Evolutionary conservation across 2,888 invertebrate species (phyloP).

Genomic region (Iselma pallidipennis): DNA sequence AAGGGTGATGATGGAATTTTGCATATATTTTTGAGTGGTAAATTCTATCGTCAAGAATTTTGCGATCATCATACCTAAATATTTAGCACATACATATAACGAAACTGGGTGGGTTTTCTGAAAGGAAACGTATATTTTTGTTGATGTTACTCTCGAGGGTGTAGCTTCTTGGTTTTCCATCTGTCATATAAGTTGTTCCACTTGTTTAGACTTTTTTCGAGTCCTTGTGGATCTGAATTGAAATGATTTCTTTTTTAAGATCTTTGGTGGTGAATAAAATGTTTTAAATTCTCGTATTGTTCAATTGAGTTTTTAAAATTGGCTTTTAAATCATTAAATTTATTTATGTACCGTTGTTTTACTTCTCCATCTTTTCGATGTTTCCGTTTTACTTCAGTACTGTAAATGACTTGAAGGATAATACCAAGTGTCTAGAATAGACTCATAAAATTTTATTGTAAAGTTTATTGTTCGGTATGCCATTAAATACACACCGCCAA

Average conservation of each 20-base stretch:
- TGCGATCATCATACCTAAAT: no score
- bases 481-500: constrained; percentile 2
- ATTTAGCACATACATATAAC: no score
- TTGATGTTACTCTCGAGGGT: constrained; percentile 27
- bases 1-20: no score
- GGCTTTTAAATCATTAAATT: constrained; percentile 17
- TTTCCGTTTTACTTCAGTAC: constrained; percentile 27
- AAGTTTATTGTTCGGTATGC: constrained; percentile 21
- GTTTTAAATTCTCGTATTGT: neutral
- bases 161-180: constrained; percentile 26
- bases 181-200: constrained; percentile 26
- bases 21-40: no score
- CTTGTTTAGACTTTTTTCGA: constrained; percentile 13
- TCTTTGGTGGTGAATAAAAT: neutral
- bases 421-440: constrained; percentile 29
- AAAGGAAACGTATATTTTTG: constrained; percentile 11
- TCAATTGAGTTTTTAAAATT: neutral
- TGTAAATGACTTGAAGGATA: constrained; percentile 31
- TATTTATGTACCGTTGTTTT: constrained; percentile 28
- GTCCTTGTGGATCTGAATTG: constrained; percentile 12
- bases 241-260: neutral
- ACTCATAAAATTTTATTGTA: constrained; percentile 31
- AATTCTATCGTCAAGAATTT: no score
- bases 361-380: constrained; percentile 26
- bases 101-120: no score